These are phyloP conservation scores for Meriones psammophilus DNA, from an alignment of 2,797 vertebrate species.

Conservation along the genomic window DNA sequence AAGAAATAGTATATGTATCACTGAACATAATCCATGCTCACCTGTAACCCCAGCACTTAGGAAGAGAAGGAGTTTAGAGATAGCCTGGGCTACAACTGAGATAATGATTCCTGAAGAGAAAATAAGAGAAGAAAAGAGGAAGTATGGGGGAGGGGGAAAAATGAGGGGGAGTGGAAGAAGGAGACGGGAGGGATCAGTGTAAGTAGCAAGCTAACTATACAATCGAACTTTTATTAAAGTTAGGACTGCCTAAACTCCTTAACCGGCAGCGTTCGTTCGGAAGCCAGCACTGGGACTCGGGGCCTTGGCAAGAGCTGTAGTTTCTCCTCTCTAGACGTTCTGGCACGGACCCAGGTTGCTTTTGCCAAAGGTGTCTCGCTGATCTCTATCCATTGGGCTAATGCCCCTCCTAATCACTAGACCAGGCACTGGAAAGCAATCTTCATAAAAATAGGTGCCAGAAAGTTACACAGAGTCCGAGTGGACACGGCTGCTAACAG, in stretches of 20 bases:
- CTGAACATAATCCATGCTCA: neutral
- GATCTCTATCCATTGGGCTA: slow-evolving; percentile 76
- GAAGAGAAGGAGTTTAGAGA: neutral
- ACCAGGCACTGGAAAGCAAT: slow-evolving; percentile 77
- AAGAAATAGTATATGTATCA: slow-evolving; percentile 54
- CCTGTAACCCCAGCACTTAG: neutral
- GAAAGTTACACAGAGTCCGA: slow-evolving; percentile 71
- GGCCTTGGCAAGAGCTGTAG: slow-evolving; percentile 80
- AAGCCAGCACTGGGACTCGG: slow-evolving; percentile 73
- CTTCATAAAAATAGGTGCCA: slow-evolving; percentile 78
- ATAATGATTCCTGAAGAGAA: neutral
- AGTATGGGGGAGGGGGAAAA: too few relatives aligned
- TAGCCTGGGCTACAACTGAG: neutral
- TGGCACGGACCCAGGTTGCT: slow-evolving; percentile 80
- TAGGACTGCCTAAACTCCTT: slow-evolving; percentile 76
- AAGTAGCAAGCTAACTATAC: slow-evolving; percentile 68
- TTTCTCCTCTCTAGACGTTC: slow-evolving; percentile 69
- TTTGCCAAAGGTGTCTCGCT: slow-evolving; percentile 62
- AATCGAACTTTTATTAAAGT: slow-evolving; percentile 83
- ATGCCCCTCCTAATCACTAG: slow-evolving; percentile 61
- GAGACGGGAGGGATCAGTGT: neutral
- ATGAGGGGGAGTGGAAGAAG: neutral
- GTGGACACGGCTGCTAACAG: slow-evolving; percentile 82
- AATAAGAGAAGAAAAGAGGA: neutral
- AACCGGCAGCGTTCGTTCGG: slow-evolving; percentile 81